Base-by-base conservation (phyloP, 2,797 vertebrate species). In the Psittacula derbiana region DNA sequence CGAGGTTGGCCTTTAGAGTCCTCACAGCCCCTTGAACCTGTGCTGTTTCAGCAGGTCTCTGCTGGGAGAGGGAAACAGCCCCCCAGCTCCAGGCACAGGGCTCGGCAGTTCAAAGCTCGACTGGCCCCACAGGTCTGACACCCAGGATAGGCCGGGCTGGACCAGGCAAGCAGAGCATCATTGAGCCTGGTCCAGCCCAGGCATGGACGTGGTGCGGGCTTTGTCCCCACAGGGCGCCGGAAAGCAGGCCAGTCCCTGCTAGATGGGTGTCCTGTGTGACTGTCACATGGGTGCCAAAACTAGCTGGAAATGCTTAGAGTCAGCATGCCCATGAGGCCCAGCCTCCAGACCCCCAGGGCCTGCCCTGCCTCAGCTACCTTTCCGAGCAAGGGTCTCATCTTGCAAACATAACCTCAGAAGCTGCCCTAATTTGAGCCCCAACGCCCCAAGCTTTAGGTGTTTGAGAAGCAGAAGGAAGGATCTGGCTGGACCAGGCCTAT, bases 311-410 rank as follows among this genome's bases (percentile, higher is more conserved):
- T 4, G 19, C 20, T 76, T 61, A 0, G 0, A 57, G 44, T 15
- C 73, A 16, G 8, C 40, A 40, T 0, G 0, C 16, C 46, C 40
- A 58, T 0, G 0, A 50, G 66, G 52, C 36, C 16, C 5, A 5
- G 90, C 38, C 62, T 69, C 78, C 4, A 1, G 28, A 57, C 40
- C 16, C 0, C 0, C 43, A 41, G 55, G 21, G 21, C 44, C 36
- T 92, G 53, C 55, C 55, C 55, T 36, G 55, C 55, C n/a, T 15
- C 55, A 58, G 55, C 55, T 16, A 16, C 55, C 24, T 40, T 46
- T 80, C n/a, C 1, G 0, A 89, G 40, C 57, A 79, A 60, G 44
- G 33, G 40, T 70, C 62, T 81, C 20, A 47, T 55, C 52, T 57
- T 74, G 55, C 61, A 58, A 55, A 85, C 93, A 53, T 24, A 74